phyloP scores from a whole-genome alignment of 1,140 invertebrate genomes.

The Drosophila sechellia region DNA sequence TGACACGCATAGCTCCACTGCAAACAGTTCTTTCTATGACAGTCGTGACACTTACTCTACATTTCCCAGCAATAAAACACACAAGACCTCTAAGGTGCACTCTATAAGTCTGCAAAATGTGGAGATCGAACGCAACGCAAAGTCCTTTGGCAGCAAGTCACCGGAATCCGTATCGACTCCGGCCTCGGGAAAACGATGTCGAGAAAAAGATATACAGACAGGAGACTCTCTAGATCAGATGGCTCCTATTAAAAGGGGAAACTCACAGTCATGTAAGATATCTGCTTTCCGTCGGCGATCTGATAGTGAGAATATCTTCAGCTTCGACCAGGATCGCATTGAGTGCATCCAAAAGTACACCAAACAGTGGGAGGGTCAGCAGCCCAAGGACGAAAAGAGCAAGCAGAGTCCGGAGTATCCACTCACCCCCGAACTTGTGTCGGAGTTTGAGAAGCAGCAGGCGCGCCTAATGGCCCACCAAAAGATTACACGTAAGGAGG shows the following conservation, averaged over 20 bases:
- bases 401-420: constrained; percentile 83
- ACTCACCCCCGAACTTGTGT: constrained; percentile 85
- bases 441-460: constrained; percentile 87
- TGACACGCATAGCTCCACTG: constrained; percentile 85
- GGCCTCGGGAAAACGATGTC: constrained; percentile 63
- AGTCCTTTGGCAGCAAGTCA: constrained; percentile 79
- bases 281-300: constrained; percentile 84
- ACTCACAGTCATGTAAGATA: constrained; percentile 79
- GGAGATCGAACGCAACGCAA: constrained; percentile 87
- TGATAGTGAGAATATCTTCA: constrained; percentile 87
- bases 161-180: constrained; percentile 74
- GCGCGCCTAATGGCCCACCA: constrained; percentile 82
- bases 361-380: constrained; percentile 86
- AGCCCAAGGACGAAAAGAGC: constrained; percentile 84
- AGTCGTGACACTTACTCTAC: constrained; percentile 87
- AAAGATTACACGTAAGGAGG: constrained; percentile 87
- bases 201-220: constrained; percentile 79
- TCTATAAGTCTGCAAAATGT: constrained; percentile 88
- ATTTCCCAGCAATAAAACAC: constrained; percentile 86
- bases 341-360: constrained; percentile 88
- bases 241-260: constrained; percentile 66
- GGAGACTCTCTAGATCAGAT: constrained; percentile 75
- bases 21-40: constrained; percentile 87
- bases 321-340: constrained; percentile 89
- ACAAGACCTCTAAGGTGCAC: constrained; percentile 87